Conservation (phyloP, 2,888 invertebrate species). For the Ditula angustiorana region DNA sequence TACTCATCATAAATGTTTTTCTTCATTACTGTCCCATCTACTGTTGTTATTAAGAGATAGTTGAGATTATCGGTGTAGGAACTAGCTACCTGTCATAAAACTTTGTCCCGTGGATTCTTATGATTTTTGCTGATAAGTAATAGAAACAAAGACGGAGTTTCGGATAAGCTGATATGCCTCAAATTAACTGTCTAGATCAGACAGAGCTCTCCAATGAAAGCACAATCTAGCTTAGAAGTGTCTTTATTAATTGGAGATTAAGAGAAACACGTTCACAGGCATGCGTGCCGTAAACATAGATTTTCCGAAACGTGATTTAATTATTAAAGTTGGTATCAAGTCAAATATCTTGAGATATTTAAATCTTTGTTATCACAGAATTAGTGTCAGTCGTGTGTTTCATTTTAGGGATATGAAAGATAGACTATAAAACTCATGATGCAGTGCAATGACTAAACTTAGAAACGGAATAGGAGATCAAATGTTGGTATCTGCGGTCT, state of each 20-base stretch:
- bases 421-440: too few species aligned
- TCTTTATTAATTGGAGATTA: background rate
- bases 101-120: too few species aligned
- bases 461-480: too few species aligned
- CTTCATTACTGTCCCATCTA: too few species aligned
- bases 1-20: too few species aligned
- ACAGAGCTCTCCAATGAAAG: background rate
- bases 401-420: background rate
- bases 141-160: background rate
- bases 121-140: background rate
- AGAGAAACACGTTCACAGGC: background rate
- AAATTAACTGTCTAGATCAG: background rate
- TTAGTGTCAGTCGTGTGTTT: background rate
- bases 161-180: background rate
- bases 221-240: background rate
- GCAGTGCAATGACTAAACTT: too few species aligned
- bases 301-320: background rate
- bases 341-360: background rate
- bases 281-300: background rate
- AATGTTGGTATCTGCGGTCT: too few species aligned
- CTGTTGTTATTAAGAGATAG: too few species aligned
- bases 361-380: background rate
- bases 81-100: too few species aligned
- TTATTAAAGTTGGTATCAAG: background rate
- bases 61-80: too few species aligned